phyloP scores from a whole-genome alignment of 2,113 vertebrate genomes.

The Pseudolaguvia tuberculata region DNA sequence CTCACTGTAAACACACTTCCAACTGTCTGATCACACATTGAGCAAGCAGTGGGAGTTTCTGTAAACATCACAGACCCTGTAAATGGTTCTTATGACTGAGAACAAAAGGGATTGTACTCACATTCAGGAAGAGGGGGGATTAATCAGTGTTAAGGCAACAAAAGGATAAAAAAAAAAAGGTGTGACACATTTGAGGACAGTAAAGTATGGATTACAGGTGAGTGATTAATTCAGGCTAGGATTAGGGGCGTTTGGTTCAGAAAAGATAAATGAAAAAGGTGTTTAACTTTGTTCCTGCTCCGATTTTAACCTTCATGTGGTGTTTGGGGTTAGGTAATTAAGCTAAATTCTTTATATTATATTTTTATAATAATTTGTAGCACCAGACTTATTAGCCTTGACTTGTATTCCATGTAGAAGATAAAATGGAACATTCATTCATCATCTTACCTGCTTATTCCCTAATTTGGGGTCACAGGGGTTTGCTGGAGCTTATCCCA shows the following conservation, averaged over 20 bases:
- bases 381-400: too few species aligned
- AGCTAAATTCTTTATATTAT: too few species aligned
- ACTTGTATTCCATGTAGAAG: too few species aligned
- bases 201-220: constrained; percentile 26
- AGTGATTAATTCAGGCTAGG: constrained; percentile 17
- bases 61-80: background rate
- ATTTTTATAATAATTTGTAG: too few species aligned
- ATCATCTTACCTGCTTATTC: too few species aligned
- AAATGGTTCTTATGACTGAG: constrained; percentile 10
- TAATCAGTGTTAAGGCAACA: constrained; percentile 22
- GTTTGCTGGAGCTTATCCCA: too few species aligned
- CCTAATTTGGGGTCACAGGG: too few species aligned
- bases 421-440: too few species aligned
- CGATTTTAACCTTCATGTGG: too few species aligned
- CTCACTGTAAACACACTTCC: background rate
- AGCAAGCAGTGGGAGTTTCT: constrained; percentile 1
- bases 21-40: constrained; percentile 30
- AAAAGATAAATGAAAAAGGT: too few species aligned
- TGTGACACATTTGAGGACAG: background rate
- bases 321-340: too few species aligned
- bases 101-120: constrained; percentile 1
- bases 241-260: constrained; percentile 20
- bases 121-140: background rate
- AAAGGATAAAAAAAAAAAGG: background rate
- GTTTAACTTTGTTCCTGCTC: too few species aligned